Evolutionary conservation across 2,888 invertebrate genomes (phyloP), one percentile per base, ranked within the genome.

Genomic region (Campopleginae sp.): DNA sequence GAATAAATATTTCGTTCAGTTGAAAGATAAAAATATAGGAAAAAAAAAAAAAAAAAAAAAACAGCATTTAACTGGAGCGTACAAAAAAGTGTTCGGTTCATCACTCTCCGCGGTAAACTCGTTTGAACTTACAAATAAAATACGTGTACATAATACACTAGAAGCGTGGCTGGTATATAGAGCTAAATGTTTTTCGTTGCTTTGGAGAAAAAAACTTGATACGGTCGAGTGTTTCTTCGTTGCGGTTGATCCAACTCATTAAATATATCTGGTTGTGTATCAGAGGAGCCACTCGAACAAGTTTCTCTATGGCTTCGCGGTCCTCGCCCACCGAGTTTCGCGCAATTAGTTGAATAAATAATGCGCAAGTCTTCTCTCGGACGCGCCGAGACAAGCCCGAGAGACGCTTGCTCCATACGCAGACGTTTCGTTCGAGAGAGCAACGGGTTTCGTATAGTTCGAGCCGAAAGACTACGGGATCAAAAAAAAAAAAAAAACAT

Each of bases 321-420:
- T 82, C 72, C 79, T 83, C 88, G 84, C 68, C 80, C 86, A 87
- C 82, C 74, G 66, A 68, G 81, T 70, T 82, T 70, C 84, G 84
- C 84, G 84, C 89, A 91, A 91, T 91, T 91, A 91, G 88, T 81
- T 88, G 90, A 90, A 91, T 90, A 90, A 91, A 90, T 89, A 90
- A 91, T 90, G 88, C 77, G 5, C 77, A 6, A 77, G 54, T 48
- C 66, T 65, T 66, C 33, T 10, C 72, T 65, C 23, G 38, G 46
- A 71, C 75, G 66, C 75, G 63, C 44, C 44, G 82, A 75, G 74
- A 61, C 65, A 48, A 77, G 33, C 46, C 19, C 33, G 17, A 27
- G 65, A 65, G 48, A 46, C 27, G 33, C 66, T 33, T 44, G 8
- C 33, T 70, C 12, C 46, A 19, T 33, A 19, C 17, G 14, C 31